Conservation (phyloP, 2,888 invertebrate genomes). For the Rugalucina vietnamica region DNA sequence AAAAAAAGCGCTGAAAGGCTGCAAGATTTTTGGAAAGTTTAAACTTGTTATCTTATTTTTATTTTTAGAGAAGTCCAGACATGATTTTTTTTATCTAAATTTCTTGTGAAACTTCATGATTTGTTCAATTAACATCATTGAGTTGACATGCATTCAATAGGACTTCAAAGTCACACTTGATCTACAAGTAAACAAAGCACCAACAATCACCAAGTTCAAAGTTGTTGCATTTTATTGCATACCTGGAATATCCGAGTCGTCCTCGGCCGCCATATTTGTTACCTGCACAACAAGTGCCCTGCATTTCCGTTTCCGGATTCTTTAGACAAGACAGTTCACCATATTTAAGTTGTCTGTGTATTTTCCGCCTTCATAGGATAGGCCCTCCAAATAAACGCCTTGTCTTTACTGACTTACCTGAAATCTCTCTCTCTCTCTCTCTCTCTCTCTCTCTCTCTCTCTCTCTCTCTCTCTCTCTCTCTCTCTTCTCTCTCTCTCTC, state of each 20-base stretch:
- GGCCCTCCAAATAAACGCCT: background rate
- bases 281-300: slow-evolving; percentile 78
- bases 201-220: background rate
- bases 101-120: no score
- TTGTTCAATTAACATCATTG: no score
- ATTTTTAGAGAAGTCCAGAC: slow-evolving; percentile 44
- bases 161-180: background rate
- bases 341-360: background rate
- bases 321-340: background rate
- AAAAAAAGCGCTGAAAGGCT: no score
- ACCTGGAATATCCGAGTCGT: slow-evolving; percentile 82
- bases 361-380: background rate
- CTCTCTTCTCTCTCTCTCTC: background rate
- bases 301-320: slow-evolving; percentile 41
- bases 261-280: slow-evolving; percentile 81
- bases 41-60: no score
- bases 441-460: background rate
- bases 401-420: background rate
- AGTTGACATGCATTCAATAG: no score
- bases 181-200: background rate
- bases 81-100: no score
- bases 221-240: slow-evolving; percentile 7
- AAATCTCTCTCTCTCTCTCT: background rate
- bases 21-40: no score
- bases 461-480: background rate